Conservation (phyloP, 2,113 vertebrate genomes). For the Chaetops frenatus region DNA sequence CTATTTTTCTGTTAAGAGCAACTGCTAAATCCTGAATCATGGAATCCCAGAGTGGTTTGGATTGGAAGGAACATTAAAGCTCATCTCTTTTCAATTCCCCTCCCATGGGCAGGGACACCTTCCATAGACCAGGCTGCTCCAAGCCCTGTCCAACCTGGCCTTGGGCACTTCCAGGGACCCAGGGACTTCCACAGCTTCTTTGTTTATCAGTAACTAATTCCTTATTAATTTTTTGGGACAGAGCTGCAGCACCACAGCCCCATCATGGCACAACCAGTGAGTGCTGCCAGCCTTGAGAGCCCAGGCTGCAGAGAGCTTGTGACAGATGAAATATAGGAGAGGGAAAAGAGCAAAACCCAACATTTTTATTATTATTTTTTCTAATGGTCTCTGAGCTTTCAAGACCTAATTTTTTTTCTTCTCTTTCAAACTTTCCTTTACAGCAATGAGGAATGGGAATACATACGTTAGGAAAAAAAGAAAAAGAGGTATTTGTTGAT, state of each 20-base stretch:
- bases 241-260: background rate
- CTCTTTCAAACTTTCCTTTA: background rate
- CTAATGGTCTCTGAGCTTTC: background rate
- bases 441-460: background rate
- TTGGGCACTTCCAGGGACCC: background rate
- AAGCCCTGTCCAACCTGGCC: background rate
- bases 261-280: background rate
- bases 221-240: background rate
- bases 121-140: background rate
- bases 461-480: background rate
- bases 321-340: background rate
- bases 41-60: background rate
- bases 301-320: background rate
- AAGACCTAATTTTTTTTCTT: background rate
- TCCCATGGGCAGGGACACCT: background rate
- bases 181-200: background rate
- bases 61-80: background rate
- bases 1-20: background rate
- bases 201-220: background rate
- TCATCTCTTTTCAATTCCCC: background rate
- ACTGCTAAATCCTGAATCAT: background rate
- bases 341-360: background rate
- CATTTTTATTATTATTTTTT: background rate
- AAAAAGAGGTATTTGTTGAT: background rate
- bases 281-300: rapidly evolving